A percentile compares a stretch with the other conserved stretches of the same genome.
Evolutionary conservation across 1,140 invertebrate species (phyloP).

Genomic region (Leptopilina clavipes): DNA sequence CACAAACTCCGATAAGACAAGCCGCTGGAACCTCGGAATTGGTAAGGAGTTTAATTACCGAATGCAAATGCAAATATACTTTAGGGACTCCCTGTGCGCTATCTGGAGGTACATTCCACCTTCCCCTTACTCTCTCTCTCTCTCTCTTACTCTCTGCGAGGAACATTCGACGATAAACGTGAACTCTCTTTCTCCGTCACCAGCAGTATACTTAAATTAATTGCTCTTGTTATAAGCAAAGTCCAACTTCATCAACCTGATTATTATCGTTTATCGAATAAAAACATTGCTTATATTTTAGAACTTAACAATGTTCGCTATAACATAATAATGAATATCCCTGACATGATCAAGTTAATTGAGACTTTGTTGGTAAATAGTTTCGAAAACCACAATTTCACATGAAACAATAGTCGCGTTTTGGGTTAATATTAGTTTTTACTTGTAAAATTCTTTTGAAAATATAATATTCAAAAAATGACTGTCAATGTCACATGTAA

Average conservation of each 20-base stretch:
- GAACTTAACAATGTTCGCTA: too few relatives aligned
- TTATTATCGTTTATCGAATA: not conserved
- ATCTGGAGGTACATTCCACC: conserved; percentile 49
- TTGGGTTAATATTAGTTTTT: too few relatives aligned
- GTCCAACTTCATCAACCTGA: conserved; percentile 14
- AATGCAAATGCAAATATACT: conserved; percentile 70
- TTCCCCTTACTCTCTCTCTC: too few relatives aligned
- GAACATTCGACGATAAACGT: conserved; percentile 43
- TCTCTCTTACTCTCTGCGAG: not conserved
- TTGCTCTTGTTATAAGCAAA: not conserved
- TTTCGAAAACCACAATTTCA: too few relatives aligned
- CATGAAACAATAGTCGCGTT: too few relatives aligned
- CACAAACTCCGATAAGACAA: conserved; percentile 60
- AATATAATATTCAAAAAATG: too few relatives aligned
- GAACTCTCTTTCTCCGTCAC: not conserved
- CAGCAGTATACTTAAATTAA: not conserved
- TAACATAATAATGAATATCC: too few relatives aligned
- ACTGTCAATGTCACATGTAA: too few relatives aligned
- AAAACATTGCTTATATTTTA: not conserved
- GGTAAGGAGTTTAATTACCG: conserved; percentile 63
- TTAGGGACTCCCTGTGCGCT: conserved; percentile 54
- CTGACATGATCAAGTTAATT: too few relatives aligned
- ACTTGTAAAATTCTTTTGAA: too few relatives aligned
- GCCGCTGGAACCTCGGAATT: conserved; percentile 51
- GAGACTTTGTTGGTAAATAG: too few relatives aligned